phyloP scores from a whole-genome alignment of 1,140 invertebrate species.

The Hirudo medicinalis region DNA sequence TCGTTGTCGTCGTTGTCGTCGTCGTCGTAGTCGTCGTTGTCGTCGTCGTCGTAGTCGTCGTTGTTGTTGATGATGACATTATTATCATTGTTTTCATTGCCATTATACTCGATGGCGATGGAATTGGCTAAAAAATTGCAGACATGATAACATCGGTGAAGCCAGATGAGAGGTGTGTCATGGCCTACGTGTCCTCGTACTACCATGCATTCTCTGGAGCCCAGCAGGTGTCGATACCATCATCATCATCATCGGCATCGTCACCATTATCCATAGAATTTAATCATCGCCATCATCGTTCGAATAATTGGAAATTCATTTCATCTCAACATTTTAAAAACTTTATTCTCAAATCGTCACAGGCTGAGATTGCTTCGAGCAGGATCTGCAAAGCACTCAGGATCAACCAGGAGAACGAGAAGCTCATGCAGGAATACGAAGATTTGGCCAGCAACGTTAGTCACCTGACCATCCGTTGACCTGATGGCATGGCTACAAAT shows the following conservation, averaged over 20 bases:
- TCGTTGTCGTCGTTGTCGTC: too few relatives aligned
- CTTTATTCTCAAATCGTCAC: too few relatives aligned
- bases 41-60: too few relatives aligned
- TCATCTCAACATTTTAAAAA: too few relatives aligned
- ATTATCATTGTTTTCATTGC: too few relatives aligned
- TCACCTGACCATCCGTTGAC: neutral
- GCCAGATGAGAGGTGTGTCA: conserved; percentile 95
- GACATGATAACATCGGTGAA: conserved; percentile 95
- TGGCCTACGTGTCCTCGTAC: conserved; percentile 99
- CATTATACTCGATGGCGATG: too few relatives aligned
- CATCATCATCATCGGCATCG: too few relatives aligned
- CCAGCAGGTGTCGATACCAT: conserved; percentile 65
- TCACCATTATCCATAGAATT: too few relatives aligned
- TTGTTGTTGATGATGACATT: too few relatives aligned
- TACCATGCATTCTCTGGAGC: conserved; percentile 99
- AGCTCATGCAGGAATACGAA: conserved; percentile 87
- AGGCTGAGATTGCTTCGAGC: conserved; percentile 99
- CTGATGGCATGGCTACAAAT: neutral
- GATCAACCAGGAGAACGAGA: conserved; percentile 98
- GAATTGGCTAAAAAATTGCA: conserved; percentile 43
- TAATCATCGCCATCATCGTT: too few relatives aligned
- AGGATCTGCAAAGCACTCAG: conserved; percentile 98
- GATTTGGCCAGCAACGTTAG: conserved; percentile 19
- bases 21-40: too few relatives aligned
- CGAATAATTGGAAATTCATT: too few relatives aligned